Base-by-base conservation (phyloP, 2,888 invertebrate genomes). In the Camptogramma bilineatum region DNA sequence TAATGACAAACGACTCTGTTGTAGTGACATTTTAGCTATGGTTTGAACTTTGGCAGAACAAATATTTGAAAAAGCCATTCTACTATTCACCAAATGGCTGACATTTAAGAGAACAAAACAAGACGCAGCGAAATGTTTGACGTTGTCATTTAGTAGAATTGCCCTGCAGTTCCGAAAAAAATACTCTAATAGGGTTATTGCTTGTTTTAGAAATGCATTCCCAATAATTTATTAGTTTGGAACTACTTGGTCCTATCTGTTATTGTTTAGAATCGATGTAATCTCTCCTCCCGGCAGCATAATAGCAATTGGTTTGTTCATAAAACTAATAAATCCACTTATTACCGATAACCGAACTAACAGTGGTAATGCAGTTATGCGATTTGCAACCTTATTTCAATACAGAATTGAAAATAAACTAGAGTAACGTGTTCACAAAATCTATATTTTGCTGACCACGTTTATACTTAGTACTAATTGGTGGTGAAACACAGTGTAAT, bases 281-380 rank as follows among this genome's bases (percentile, higher is more conserved):
- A 18, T 47, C 46, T 16, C 52, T 53, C 9, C 17, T 13, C 34
- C 46, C 52, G 51, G 52, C 60, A 55, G 9, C 47, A 47, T 4
- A 59, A 52, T 18, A 13, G 19, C 28, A 46, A 34, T 56, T 52
- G 51, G 54, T 46, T 60, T 55, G 59, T 55, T 60, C 47, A 56
- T 52, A 47, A 60, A 60, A 60, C 55, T 39, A 59, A 64, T 64
- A 60, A 64, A 64, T 64, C 55, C 46, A 24, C 44, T 55, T 18
- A 58, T 58, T 58, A 58, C 44, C 21, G 60, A 42, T 44, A 50
- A 13, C 46, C 47, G 34, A 53, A 48, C 48, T 44, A n/a, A n/a
- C n/a, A 24, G 17, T 47, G 17, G 39, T 21, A 17, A 34, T 18
- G 4, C 18, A 8, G 39, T 21, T 52, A 18, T 18, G 48, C 57